Base-by-base conservation (phyloP, 2,888 invertebrate species). In the Hypsopygia costalis region DNA sequence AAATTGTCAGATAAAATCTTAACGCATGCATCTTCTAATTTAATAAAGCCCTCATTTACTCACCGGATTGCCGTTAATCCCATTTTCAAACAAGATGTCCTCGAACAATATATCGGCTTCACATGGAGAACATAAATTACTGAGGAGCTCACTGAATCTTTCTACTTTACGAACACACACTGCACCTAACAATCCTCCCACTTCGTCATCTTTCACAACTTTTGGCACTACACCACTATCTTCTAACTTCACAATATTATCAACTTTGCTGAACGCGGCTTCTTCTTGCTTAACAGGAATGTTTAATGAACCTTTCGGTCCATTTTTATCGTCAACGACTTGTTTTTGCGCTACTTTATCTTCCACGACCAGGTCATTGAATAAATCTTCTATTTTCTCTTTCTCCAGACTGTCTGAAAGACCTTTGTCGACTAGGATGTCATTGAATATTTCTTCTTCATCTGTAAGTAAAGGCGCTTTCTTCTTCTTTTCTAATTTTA, bases 151-250 rank as follows among this genome's bases (percentile, higher is more conserved):
- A 87, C 88, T 88, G 58, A 88, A 88, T 55, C 76, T 78, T 72
- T 86, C 86, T 65, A 88, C 88, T 86, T 81, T 86, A 44, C 81
- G 76, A 53, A 88, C 86, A 83, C 88, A 88, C 69, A 82, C 86
- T 40, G 78, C 87, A 50, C 82, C 85, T 51, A 87, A 65, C 55
- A 85, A 70, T 10, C 81, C 78, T 46, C 73, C 69, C 6, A 74
- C 67, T 49, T 77, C 80, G 43, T 67, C 58, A 49, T 59, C 69
- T 52, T 73, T 69, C 62, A 77, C 62, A 56, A 65, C 78, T 69
- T 81, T 81, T 82, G 82, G 82, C 78, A 81, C 81, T 72, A 72
- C 75, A 69, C 70, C 75, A 69, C 71, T 74, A 70, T 69, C 66
- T 59, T 75, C 71, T 69, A 73, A 50, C 47, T 65, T 68, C 56